Conservation (phyloP, 2,113 vertebrate genomes). For the Bubo scandiacus region DNA sequence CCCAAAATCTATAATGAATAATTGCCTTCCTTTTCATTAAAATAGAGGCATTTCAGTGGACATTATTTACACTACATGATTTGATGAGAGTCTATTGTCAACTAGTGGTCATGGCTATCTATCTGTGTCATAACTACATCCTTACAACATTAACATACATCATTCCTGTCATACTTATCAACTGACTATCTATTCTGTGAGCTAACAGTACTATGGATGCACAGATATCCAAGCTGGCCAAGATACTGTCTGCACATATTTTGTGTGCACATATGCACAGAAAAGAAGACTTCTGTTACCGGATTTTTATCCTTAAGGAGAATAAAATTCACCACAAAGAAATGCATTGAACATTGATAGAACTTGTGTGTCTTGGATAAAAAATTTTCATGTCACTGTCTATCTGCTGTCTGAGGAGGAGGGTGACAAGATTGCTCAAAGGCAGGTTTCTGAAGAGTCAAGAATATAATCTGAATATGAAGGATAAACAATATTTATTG, state of each 20-base stretch:
- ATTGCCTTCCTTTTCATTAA: not conserved
- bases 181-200: not conserved
- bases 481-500: not conserved
- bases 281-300: not conserved
- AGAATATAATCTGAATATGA: not conserved
- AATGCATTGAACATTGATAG: not conserved
- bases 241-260: not conserved
- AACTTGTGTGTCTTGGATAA: not conserved
- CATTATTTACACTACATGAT: not conserved
- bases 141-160: not conserved
- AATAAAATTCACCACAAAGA: not conserved
- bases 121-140: not conserved
- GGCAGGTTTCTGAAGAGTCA: not conserved
- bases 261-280: fast-evolving
- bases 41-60: not conserved
- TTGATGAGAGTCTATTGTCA: not conserved
- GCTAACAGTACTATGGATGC: not conserved
- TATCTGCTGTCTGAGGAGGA: not conserved
- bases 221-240: not conserved
- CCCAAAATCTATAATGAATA: not conserved
- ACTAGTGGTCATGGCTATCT: not conserved
- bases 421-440: not conserved
- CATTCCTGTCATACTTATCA: not conserved
- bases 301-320: fast-evolving
- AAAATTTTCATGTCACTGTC: not conserved